Evolutionary conservation across 2,113 vertebrate species (phyloP).

Genomic region (Gymnorhina tibicen): DNA sequence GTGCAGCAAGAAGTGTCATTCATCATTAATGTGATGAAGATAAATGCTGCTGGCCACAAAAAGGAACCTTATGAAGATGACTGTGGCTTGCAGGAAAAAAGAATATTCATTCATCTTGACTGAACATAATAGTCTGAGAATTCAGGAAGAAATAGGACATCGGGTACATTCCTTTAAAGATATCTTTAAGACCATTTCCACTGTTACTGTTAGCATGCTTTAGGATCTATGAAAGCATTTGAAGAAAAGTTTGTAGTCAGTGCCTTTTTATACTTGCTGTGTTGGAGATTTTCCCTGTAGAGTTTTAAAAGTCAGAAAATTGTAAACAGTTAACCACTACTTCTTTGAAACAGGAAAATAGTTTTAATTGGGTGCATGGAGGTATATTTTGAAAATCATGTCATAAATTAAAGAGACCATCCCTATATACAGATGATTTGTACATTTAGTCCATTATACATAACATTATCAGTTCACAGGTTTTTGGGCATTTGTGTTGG

Average conservation of each 20-base stretch:
- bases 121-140: background rate
- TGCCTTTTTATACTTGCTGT: background rate
- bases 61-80: background rate
- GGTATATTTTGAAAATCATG: background rate
- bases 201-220: background rate
- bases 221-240: background rate
- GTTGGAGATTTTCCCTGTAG: background rate
- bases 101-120: background rate
- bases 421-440: background rate
- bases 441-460: background rate
- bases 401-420: background rate
- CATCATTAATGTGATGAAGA: constrained; percentile 25
- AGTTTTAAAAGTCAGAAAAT: background rate
- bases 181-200: background rate
- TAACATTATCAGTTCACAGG: background rate
- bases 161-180: background rate
- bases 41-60: background rate
- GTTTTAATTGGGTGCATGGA: background rate
- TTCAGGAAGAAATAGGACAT: background rate
- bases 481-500: background rate
- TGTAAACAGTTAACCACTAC: background rate
- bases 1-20: background rate
- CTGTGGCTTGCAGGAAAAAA: background rate
- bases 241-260: background rate
- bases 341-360: background rate